These are phyloP conservation scores for Autographa pulchrina DNA, from an alignment of 2,888 invertebrate species.

Conservation along the genomic window DNA sequence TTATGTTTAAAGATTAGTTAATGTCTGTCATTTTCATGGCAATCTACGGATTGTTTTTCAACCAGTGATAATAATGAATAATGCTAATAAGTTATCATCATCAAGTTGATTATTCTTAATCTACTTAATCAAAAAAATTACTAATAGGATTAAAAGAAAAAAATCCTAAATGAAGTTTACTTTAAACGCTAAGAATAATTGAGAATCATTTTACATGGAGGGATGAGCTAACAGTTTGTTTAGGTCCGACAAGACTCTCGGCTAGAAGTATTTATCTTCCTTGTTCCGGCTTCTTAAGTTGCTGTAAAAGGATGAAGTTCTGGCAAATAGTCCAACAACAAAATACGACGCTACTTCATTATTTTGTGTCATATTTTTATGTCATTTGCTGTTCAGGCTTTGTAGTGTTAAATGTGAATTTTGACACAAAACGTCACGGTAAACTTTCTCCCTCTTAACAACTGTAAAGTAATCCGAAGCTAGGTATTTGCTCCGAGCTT, in stretches of 20 bases:
- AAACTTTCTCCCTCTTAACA: too few species aligned
- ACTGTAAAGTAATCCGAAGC: too few species aligned
- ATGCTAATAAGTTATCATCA: too few species aligned
- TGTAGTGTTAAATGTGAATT: too few species aligned
- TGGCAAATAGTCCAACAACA: slow-evolving; percentile 1
- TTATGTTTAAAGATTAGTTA: too few species aligned
- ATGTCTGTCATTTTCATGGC: too few species aligned
- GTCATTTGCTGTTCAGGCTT: neutral
- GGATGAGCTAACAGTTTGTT: slow-evolving; percentile 2
- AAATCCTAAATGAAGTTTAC: neutral
- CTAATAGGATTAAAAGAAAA: neutral
- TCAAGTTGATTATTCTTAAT: too few species aligned
- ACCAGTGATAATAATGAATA: too few species aligned
- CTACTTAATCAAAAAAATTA: too few species aligned
- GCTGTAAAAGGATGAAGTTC: slow-evolving; percentile 1
- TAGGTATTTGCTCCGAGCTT: too few species aligned
- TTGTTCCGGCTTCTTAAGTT: slow-evolving; percentile 7
- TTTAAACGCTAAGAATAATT: slow-evolving; percentile 1
- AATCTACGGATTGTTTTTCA: too few species aligned
- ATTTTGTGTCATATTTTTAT: neutral
- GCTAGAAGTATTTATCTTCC: neutral
- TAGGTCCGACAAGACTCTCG: neutral
- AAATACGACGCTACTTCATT: neutral
- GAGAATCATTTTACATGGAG: slow-evolving; percentile 4
- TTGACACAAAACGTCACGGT: too few species aligned